Conservation (phyloP, 1,140 invertebrate genomes). For the Camponotus pennsylvanicus region DNA sequence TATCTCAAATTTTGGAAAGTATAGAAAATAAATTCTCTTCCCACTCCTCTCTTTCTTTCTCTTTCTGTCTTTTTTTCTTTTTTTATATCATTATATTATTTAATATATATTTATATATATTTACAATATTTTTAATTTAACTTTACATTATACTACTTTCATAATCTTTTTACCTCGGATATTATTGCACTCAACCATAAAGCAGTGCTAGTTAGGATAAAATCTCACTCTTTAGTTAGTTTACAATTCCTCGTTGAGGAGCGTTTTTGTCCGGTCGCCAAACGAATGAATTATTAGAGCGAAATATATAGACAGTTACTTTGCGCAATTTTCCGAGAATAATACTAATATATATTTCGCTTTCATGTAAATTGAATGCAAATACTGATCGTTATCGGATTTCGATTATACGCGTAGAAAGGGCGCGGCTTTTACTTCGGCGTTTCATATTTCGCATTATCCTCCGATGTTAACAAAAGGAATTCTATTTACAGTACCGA, state of each 20-base stretch:
- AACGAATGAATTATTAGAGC: slow-evolving; percentile 55
- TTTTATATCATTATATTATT: neutral
- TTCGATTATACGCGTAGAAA: slow-evolving; percentile 5
- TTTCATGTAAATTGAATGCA: slow-evolving; percentile 30
- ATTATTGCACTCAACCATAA: slow-evolving; percentile 29
- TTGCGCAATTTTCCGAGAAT: slow-evolving; percentile 60
- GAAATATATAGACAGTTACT: slow-evolving; percentile 34
- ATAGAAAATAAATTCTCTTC: neutral
- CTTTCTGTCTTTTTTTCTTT: neutral
- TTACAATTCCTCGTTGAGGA: slow-evolving; percentile 42
- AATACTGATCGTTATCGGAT: slow-evolving; percentile 67
- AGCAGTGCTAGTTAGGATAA: slow-evolving; percentile 56
- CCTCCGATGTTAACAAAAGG: slow-evolving; percentile 66
- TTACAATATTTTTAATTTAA: slow-evolving; percentile 25
- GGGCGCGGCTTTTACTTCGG: slow-evolving; percentile 21
- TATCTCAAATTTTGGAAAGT: neutral
- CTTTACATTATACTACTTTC: slow-evolving; percentile 22
- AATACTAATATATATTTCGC: slow-evolving; percentile 42
- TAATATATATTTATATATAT: slow-evolving; percentile 9
- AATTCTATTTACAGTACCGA: neutral
- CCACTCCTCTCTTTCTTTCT: neutral
- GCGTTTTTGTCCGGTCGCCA: slow-evolving; percentile 50
- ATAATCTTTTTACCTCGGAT: slow-evolving; percentile 56
- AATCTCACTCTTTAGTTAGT: slow-evolving; percentile 66
- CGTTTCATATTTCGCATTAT: slow-evolving; percentile 56